Evolutionary conservation across 2,797 vertebrate species (phyloP), one percentile per base, ranked within the genome.

Genomic region (Moxostoma hubbsi): DNA sequence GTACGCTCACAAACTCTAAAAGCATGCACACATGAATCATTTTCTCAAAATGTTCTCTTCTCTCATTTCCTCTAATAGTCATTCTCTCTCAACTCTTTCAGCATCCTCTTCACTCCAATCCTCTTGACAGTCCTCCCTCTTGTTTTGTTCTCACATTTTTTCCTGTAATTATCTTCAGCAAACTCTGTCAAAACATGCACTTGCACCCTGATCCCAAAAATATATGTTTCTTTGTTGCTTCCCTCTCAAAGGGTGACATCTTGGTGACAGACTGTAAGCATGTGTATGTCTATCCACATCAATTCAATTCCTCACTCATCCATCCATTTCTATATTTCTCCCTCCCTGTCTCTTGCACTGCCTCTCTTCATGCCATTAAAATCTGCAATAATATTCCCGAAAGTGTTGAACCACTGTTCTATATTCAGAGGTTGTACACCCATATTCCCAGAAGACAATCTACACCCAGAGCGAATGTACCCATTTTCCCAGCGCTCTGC

Each of bases 301-400:
- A 55, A 59, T 79, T 46, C 59, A n/a, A 70, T 69, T 69, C 57
- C 54, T 36, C 45, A 43, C 78, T 73, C 63, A 49, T 73, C 47
- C 57, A 80, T 78, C 61, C 50, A 72, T 80, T 53, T 75, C 53
- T 62, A 62, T 73, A 50, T 79, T 59, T 67, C 7, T 15, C 83
- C 74, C 49, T 82, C 81, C 85, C 83, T 83, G 9, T 82, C 84
- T 85, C 81, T 88, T 77, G 77, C 78, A 85, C 70, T 79, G 82
- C 46, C 61, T 46, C 63, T 68, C 68, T 47, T 36, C n/a, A 50
- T 72, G 51, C 59, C 7, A 61, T 47, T 77, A 72, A 79, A 67
- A 78, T 59, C 59, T 77, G 77, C 61, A 73, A 66, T 72, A 58
- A 73, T 9, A 57, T 16, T 72, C 16, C 68, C 59, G 16, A 61